Evolutionary conservation across 2,888 invertebrate species (phyloP).

Genomic region (Drosophila picticornis): DNA sequence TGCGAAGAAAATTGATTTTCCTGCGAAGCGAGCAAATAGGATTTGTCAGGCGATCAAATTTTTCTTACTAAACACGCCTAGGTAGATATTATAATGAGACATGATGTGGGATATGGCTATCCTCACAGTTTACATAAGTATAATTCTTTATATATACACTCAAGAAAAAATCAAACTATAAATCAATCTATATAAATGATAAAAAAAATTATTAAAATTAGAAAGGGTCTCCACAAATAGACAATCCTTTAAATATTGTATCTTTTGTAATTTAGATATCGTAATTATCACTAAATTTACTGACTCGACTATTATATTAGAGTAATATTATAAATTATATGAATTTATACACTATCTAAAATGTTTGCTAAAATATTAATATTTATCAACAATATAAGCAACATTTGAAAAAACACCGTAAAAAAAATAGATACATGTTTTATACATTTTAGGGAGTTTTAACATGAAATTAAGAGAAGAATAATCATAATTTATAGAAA

Average conservation of each 20-base stretch:
- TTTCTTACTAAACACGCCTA: constrained; percentile 53
- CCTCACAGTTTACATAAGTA: not conserved
- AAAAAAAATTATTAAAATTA: not conserved
- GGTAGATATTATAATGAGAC: constrained; percentile 36
- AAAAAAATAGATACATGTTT: not conserved
- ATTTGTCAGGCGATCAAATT: constrained; percentile 71
- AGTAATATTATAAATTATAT: too few relatives aligned
- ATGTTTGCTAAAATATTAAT: not conserved
- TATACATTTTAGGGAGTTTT: rapidly evolving
- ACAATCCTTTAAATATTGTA: too few relatives aligned
- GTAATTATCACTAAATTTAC: too few relatives aligned
- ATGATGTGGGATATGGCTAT: constrained; percentile 15
- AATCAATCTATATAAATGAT: too few relatives aligned
- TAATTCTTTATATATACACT: not conserved
- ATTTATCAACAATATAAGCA: not conserved
- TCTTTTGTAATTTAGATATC: too few relatives aligned
- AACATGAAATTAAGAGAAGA: not conserved
- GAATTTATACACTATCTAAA: too few relatives aligned
- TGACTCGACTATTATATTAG: too few relatives aligned
- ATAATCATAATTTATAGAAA: not conserved
- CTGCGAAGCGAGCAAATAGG: constrained; percentile 75
- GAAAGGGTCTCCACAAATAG: not conserved
- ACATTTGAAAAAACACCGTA: not conserved
- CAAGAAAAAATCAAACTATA: not conserved
- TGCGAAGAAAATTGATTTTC: constrained; percentile 69